phyloP scores from a whole-genome alignment of 1,140 invertebrate genomes.

The Thaumatotibia leucotreta region DNA sequence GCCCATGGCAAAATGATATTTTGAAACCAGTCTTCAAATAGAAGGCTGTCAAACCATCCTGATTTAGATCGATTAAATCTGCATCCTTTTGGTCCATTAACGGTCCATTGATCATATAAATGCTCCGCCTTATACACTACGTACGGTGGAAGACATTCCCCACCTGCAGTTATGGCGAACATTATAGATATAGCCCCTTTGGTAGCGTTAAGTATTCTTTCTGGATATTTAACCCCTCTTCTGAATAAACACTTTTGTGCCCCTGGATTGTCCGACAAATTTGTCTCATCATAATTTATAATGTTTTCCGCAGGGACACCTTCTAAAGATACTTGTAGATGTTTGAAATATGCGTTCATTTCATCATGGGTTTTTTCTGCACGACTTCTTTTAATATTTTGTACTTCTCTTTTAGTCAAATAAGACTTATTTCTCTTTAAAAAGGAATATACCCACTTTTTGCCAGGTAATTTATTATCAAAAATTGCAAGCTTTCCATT shows the following conservation, averaged over 20 bases:
- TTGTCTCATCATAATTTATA: conserved; percentile 70
- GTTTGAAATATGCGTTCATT: conserved; percentile 16
- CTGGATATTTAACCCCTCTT: conserved; percentile 45
- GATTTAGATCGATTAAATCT: conserved; percentile 48
- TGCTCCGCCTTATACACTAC: conserved; percentile 56
- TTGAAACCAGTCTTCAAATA: conserved; percentile 57
- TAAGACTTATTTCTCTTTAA: background rate
- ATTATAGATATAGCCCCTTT: conserved; percentile 52
- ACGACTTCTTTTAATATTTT: conserved; percentile 16
- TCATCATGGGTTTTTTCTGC: conserved; percentile 12
- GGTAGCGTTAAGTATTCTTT: conserved; percentile 41
- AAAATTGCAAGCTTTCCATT: background rate
- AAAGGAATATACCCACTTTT: background rate
- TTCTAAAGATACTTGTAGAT: conserved; percentile 23
- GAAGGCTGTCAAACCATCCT: conserved; percentile 53
- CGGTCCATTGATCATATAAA: conserved; percentile 50
- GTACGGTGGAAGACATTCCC: conserved; percentile 40
- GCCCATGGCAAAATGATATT: conserved; percentile 30
- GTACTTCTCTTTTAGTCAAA: background rate
- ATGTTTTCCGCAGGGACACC: conserved; percentile 45
- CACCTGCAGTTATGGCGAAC: conserved; percentile 45
- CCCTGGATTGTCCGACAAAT: conserved; percentile 56
- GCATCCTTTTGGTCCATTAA: conserved; percentile 38
- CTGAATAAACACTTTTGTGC: conserved; percentile 38
- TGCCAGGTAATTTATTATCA: background rate